Evolutionary conservation across 2,113 vertebrate species (phyloP).

Genomic region (Entomyzon cyanotis): DNA sequence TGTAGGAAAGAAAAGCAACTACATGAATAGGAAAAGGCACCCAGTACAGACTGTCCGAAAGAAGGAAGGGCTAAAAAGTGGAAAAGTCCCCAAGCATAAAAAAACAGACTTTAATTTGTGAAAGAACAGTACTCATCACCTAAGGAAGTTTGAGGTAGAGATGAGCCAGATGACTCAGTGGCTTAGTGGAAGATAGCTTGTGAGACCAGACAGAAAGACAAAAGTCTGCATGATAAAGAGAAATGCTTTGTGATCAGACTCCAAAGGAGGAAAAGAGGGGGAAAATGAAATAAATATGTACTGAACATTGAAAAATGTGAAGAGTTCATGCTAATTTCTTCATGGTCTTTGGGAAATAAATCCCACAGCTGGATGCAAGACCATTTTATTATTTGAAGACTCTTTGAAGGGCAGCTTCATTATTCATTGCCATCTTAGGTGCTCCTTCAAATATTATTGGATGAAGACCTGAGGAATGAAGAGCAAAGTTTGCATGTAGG

Average conservation of each 20-base stretch:
- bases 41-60: slow-evolving; percentile 5
- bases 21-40: neutral
- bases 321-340: neutral
- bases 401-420: neutral
- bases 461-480: neutral
- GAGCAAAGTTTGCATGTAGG: neutral
- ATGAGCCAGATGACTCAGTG: slow-evolving; percentile 29
- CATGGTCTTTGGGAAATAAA: neutral
- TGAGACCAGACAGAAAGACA: neutral
- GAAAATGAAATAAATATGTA: neutral
- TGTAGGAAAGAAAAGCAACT: neutral
- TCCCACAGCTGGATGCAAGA: neutral
- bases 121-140: neutral
- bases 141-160: neutral
- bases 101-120: neutral
- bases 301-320: neutral
- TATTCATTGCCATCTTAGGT: neutral
- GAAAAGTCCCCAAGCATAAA: slow-evolving; percentile 22
- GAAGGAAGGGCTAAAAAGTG: slow-evolving; percentile 4
- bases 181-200: neutral
- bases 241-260: neutral
- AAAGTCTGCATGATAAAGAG: neutral
- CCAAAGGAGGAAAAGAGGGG: neutral
- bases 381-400: neutral
- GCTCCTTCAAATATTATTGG: neutral